Conservation (phyloP, 1,140 invertebrate species). For the Homalodisca vitripennis region DNA sequence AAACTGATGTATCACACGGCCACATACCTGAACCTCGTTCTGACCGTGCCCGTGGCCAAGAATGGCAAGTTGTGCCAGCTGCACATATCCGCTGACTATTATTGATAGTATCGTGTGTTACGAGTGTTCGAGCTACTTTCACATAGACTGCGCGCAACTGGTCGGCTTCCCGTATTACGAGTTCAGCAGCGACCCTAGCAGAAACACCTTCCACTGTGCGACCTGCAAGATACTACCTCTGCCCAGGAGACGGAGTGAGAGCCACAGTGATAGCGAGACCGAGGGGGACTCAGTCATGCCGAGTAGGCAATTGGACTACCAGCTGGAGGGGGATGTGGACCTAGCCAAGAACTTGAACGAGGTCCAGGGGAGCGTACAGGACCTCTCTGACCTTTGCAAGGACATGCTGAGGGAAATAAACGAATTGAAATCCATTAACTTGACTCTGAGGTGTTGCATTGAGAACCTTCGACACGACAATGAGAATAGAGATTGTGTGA, state of each 20-base stretch:
- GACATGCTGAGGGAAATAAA: conserved; percentile 15
- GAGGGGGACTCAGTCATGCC: background rate
- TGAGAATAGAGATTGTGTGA: background rate
- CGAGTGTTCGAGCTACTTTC: conserved; percentile 19
- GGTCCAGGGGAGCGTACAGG: background rate
- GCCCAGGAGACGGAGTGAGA: background rate
- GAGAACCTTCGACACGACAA: conserved; percentile 11
- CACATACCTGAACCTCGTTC: conserved; percentile 4
- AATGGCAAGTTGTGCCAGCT: conserved; percentile 12
- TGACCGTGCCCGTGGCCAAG: background rate
- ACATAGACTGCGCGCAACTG: conserved; percentile 16
- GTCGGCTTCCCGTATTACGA: conserved; percentile 16
- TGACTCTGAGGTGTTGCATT: conserved; percentile 8
- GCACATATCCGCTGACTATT: conserved; percentile 1
- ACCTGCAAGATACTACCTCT: conserved; percentile 6
- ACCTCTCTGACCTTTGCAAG: conserved; percentile 17
- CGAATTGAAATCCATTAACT: conserved; percentile 10
- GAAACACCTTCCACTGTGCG: conserved; percentile 9
- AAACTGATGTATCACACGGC: conserved; percentile 22
- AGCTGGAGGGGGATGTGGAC: background rate
- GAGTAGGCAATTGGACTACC: conserved; percentile 1
- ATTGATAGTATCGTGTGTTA: background rate
- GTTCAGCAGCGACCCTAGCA: background rate
- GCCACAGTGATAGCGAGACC: background rate
- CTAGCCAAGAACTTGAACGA: conserved; percentile 3